Evolutionary conservation across 1,140 invertebrate genomes (phyloP).

Genomic region (Varroa destructor): DNA sequence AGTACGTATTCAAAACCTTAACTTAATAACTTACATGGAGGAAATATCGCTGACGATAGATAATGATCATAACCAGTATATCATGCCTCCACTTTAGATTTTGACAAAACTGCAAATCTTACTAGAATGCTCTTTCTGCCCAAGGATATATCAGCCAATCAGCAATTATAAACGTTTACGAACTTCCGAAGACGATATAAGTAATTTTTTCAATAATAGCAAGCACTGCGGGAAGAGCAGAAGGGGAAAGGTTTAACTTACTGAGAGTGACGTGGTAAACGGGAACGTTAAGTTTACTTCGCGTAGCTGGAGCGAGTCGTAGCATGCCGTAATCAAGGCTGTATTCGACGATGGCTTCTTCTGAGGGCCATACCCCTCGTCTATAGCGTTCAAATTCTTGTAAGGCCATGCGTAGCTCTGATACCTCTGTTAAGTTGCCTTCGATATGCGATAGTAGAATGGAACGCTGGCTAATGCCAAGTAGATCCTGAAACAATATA

Average conservation of each 20-base stretch:
- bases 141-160: too few species aligned
- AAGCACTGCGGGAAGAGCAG: too few species aligned
- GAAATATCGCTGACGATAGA: too few species aligned
- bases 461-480: constrained; percentile 27
- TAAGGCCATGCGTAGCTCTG: constrained; percentile 30
- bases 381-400: constrained; percentile 29
- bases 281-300: constrained; percentile 73
- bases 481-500: background rate
- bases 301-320: constrained; percentile 64
- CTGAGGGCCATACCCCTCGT: constrained; percentile 58
- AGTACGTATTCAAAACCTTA: too few species aligned
- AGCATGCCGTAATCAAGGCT: constrained; percentile 92
- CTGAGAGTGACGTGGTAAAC: constrained; percentile 73
- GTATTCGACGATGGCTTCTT: constrained; percentile 95
- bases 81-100: too few species aligned
- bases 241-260: constrained; percentile 33
- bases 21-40: too few species aligned
- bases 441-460: constrained; percentile 27
- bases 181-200: too few species aligned
- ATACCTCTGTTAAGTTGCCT: constrained; percentile 21
- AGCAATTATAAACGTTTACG: too few species aligned
- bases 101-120: too few species aligned
- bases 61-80: too few species aligned
- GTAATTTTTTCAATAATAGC: too few species aligned
- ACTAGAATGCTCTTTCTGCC: too few species aligned